These are phyloP conservation scores for Bombyx mandarina DNA, from an alignment of 1,140 invertebrate genomes.

Conservation along the genomic window DNA sequence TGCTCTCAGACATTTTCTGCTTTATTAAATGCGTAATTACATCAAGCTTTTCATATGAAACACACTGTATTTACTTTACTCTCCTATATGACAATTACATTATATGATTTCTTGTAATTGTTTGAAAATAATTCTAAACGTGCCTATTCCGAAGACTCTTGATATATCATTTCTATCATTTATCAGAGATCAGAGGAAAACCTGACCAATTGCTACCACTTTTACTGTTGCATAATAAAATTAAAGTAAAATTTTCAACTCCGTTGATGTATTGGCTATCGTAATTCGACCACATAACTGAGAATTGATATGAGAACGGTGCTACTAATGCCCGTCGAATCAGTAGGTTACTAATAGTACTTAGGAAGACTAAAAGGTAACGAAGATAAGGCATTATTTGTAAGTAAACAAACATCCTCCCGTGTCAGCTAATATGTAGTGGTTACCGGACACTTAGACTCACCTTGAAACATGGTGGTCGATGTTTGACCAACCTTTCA, in stretches of 20 bases:
- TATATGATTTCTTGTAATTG: background rate
- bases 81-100: background rate
- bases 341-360: too few relatives aligned
- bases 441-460: too few relatives aligned
- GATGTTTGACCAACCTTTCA: too few relatives aligned
- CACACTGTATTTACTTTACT: background rate
- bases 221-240: too few relatives aligned
- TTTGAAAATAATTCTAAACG: background rate
- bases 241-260: background rate
- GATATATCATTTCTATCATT: too few relatives aligned
- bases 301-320: background rate
- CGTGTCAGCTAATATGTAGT: too few relatives aligned
- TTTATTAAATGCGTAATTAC: constrained; percentile 27
- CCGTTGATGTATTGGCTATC: background rate
- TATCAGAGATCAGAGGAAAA: background rate
- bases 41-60: constrained; percentile 3
- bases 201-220: too few relatives aligned
- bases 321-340: too few relatives aligned
- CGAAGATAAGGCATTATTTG: too few relatives aligned
- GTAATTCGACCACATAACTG: background rate
- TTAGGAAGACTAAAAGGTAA: too few relatives aligned
- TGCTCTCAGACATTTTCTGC: constrained; percentile 36
- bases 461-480: too few relatives aligned
- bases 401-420: too few relatives aligned
- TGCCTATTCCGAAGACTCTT: background rate